Evolutionary conservation across 2,797 vertebrate species (phyloP), one percentile per base, ranked within the genome.

Genomic region (Channallabes apus): DNA sequence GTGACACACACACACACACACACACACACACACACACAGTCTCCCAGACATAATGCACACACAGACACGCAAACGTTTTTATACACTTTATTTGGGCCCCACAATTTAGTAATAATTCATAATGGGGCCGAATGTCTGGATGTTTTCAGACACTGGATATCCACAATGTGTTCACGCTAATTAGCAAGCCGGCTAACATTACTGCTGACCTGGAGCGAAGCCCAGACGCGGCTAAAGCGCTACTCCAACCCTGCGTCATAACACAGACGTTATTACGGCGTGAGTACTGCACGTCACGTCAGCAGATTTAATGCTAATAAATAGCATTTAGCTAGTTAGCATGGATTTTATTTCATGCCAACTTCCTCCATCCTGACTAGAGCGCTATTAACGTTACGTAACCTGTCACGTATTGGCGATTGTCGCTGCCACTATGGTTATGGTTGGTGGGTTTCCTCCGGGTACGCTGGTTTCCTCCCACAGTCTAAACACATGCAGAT

Each of bases 21-120:
- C 46, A 75, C 35, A 75, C 68, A 83, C 65, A 73, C 2, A 46
- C 58, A 35, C 7, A 73, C 56, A 72, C 9, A 65, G 72, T 2
- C 24, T 78, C 18, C 56, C 76, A 79, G 58, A 78, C 72, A 84
- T 56, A 82, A 75, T 18, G 41, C 69, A 56, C 1, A 64, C 62
- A n/a, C 14, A 78, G 67, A 78, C 15, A 72, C 29, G 69, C 6
- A 81, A 61, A 86, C 22, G 41, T 65, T 85, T 85, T 81, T 80
- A 85, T 81, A 81, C 84, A 81, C 84, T 81, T 85, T 85, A 85
- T 85, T 85, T 85, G 78, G 78, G 69, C 75, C 82, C 77, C 78
- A 73, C 81, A 80, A 79, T 86, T 64, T 82, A 86, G 85, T 86
- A 82, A 82, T 86, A 82, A 86, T 86, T 86, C 82, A 86, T 86